Evolutionary conservation across 2,797 vertebrate species (phyloP), one percentile per base, ranked within the genome.

Genomic region (Selene dorsalis): DNA sequence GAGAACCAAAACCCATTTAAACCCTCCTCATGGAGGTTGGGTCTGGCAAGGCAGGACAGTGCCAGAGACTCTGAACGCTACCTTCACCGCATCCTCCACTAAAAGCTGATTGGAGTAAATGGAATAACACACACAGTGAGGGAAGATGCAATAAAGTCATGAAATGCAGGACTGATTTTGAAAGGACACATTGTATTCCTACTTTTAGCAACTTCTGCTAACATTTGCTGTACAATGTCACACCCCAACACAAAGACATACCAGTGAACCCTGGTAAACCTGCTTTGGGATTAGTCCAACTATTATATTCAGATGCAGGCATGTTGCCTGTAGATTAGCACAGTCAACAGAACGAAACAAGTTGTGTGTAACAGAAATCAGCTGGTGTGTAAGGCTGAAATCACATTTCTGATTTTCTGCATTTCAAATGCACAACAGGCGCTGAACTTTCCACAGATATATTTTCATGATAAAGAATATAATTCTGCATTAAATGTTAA

Each of bases 21-120:
- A 67, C 56, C 76, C 3, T 82, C 81, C 22, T 80, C 91, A 1
- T 84, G 85, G 86, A 84, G 83, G 62, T 1, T 83, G 55, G 81
- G 84, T 24, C 55, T 88, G 53, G 67, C 77, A 2, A 88, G 79
- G 38, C 74, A 87, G 47, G 87, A 76, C 55, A 61, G 55, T 4
- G 65, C 83, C 60, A 88, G 79, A 70, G 86, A 94, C 80, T 87
- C 92, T 14, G 93, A 94, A 13, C 91, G 84, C 45, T 94, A 94
- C 85, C 92, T 95, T 65, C 94, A 95, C 80, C 89, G 83, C 52
- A 89, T 95, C 80, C 87, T 93, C 57, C 87, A 89, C 73, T 91
- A 57, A 91, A 70, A 28, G 41, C 3, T 1, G 35, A 41, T 59
- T 39, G 7, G 22, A 58, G 57, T 41, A 38, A 58, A 35, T 35